phyloP scores from a whole-genome alignment of 2,888 invertebrate species.

The Conops quadrifasciatus region DNA sequence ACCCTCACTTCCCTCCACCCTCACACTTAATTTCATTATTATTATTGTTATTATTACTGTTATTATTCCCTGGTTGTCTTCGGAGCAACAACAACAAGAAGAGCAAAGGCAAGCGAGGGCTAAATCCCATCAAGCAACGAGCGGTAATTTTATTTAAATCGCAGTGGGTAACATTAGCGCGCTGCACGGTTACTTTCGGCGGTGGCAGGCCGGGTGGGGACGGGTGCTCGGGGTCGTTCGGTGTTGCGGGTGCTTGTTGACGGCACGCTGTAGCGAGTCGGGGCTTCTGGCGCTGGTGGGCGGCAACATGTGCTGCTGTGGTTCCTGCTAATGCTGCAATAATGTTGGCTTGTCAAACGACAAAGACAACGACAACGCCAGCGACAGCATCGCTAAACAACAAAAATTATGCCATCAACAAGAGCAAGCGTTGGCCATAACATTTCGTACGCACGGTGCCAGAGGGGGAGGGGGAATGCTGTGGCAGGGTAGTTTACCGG shows the following conservation, averaged over 20 bases:
- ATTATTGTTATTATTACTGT: neutral
- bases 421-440: neutral
- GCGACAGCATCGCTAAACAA: neutral
- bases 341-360: too few relatives aligned
- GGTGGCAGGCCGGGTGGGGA: neutral
- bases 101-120: neutral
- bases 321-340: neutral
- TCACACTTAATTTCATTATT: neutral
- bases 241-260: too few relatives aligned
- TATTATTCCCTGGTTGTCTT: conserved; percentile 1
- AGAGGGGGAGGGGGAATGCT: neutral
- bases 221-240: neutral
- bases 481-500: neutral
- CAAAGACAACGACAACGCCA: too few relatives aligned
- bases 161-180: neutral
- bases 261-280: neutral
- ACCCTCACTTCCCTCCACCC: neutral
- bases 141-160: conserved; percentile 16
- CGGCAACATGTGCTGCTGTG: neutral
- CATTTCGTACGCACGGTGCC: neutral
- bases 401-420: conserved; percentile 8
- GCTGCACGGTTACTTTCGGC: neutral
- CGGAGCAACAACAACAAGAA: neutral
- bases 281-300: neutral
- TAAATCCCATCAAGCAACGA: conserved; percentile 5